Base-by-base conservation (phyloP, 1,140 invertebrate species). In the Heliothis subflexa region DNA sequence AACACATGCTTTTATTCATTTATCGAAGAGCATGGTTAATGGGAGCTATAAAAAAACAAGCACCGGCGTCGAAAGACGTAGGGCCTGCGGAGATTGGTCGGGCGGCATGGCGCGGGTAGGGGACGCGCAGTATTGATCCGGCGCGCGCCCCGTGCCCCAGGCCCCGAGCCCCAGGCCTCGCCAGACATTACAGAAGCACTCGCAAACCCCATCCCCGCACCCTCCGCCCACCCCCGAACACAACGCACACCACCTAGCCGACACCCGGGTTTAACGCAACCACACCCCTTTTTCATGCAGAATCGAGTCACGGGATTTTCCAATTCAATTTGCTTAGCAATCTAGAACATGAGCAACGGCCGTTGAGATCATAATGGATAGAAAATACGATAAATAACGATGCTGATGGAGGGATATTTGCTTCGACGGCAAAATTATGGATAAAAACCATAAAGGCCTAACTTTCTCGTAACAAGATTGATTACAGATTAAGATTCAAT, bases 51-150 rank as follows among this genome's bases (percentile, higher is more conserved):
- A 91, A 93, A 92, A 93, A 92, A 92, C 83, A 89, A 93, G 91
- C 88, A 89, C 85, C 86, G 89, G 93, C 90, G 93, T 94, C 89
- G 93, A 94, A 93, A 94, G 93, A 94, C 90, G 88, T 88, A 90
- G 87, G 91, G 88, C 88, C 86, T 87, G 86, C 89, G 91, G 91
- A 91, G 91, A 89, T 90, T 89, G 89, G 86, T 84, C 79, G 91
- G 87, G 86, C 77, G 78, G 81, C 79, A 79, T 73, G 85, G 85
- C 21, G 83, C 79, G 88, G 82, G 85, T 81, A 84, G 87, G 85
- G 86, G 86, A 86, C 86, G 88, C 89, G 87, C 78, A 80, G 89
- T 93, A 92, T 92, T 93, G 92, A 92, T 92, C 90, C 87, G 91
- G 81, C 82, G 82, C 80, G 62, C 81, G 55, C 81, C 81, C 72